Evolutionary conservation across 1,140 invertebrate species (phyloP).

Genomic region (Euura lappo): DNA sequence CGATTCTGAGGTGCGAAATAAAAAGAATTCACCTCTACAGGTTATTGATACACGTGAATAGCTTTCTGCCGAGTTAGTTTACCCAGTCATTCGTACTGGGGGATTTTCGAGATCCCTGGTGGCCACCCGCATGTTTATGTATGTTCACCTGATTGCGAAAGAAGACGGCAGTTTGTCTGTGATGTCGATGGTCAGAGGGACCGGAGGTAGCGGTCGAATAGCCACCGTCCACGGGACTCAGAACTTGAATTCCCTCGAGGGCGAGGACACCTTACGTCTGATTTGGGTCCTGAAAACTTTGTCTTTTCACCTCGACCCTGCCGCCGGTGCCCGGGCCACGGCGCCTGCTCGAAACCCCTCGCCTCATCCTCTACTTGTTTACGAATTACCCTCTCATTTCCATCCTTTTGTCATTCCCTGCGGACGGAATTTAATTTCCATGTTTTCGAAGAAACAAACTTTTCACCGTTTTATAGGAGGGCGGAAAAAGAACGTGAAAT

Average conservation of each 20-base stretch:
- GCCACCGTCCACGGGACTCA: constrained; percentile 12
- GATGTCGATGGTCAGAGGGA: neutral
- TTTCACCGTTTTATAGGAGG: constrained; percentile 19
- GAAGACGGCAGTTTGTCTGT: constrained; percentile 15
- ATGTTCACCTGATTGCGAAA: constrained; percentile 9
- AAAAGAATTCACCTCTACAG: too few species aligned
- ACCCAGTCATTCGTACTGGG: neutral
- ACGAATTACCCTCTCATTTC: constrained; percentile 53
- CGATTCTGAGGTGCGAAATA: too few species aligned
- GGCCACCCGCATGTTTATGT: constrained; percentile 15
- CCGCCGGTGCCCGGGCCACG: neutral
- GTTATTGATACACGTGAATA: too few species aligned
- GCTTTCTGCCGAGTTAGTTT: neutral
- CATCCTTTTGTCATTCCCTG: constrained; percentile 48
- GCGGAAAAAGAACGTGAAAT: neutral
- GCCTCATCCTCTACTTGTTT: constrained; percentile 42
- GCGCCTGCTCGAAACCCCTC: neutral
- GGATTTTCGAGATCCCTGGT: neutral
- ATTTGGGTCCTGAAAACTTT: constrained; percentile 53
- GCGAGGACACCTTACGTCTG: constrained; percentile 45
- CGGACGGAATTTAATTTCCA: constrained; percentile 39
- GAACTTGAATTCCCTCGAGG: constrained; percentile 37
- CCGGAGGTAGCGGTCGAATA: constrained; percentile 2
- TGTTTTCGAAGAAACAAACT: constrained; percentile 31
- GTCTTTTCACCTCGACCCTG: constrained; percentile 29